Evolutionary conservation across 2,113 vertebrate genomes (phyloP).

Genomic region (Beaufortia kweichowensis): DNA sequence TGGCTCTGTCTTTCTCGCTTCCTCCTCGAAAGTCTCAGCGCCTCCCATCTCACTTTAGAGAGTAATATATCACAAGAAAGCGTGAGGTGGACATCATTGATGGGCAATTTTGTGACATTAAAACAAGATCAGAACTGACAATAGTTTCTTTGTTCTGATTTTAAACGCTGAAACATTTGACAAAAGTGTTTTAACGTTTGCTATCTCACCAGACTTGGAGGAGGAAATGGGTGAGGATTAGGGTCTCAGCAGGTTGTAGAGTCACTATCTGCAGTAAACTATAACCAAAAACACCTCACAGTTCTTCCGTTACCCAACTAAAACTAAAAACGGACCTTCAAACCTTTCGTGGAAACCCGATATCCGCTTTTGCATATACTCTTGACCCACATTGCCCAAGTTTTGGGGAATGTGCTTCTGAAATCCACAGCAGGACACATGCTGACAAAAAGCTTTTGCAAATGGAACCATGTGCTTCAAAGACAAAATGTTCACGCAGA

Average conservation of each 20-base stretch:
- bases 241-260: not conserved
- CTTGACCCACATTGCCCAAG: not conserved
- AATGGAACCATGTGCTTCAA: slow-evolving; percentile 20
- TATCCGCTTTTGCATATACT: not conserved
- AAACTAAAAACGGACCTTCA: slow-evolving; percentile 13
- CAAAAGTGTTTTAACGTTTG: not conserved
- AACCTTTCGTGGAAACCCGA: not conserved
- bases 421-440: not conserved
- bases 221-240: slow-evolving; percentile 32
- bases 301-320: slow-evolving; percentile 2
- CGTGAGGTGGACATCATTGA: not conserved
- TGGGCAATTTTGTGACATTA: not conserved
- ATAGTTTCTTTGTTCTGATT: not conserved
- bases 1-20: slow-evolving; percentile 21
- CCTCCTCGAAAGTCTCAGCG: not conserved
- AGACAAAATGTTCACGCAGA: slow-evolving; percentile 10
- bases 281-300: slow-evolving; percentile 32
- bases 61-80: not conserved
- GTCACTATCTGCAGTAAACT: slow-evolving; percentile 28
- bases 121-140: slow-evolving; percentile 3
- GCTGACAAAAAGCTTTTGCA: not conserved
- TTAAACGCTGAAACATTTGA: slow-evolving; percentile 4
- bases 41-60: too few relatives aligned
- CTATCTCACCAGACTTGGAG: slow-evolving; percentile 1
- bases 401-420: not conserved